A percentile compares a stretch with the other conserved stretches of the same genome.
Evolutionary conservation across 2,797 vertebrate species (phyloP).

Genomic region (Chaenodraco wilsoni): DNA sequence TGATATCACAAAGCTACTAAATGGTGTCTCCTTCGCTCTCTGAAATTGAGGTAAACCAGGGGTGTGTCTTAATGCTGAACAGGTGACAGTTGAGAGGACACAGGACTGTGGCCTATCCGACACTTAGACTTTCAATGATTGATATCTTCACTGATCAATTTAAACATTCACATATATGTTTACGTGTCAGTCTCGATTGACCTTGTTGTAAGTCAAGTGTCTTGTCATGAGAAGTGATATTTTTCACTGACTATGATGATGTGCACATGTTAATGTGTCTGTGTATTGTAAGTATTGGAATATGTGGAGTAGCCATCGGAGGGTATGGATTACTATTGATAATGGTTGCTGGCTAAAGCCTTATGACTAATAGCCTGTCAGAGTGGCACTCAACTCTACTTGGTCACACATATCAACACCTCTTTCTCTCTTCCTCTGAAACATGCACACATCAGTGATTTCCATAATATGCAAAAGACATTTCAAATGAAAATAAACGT

Average conservation of each 20-base stretch:
- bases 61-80: constrained; percentile 26
- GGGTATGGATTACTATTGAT: constrained; percentile 93
- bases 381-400: constrained; percentile 87
- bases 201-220: constrained; percentile 69
- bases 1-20: constrained; percentile 24
- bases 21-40: constrained; percentile 5
- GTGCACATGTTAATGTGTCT: constrained; percentile 54
- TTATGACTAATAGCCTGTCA: constrained; percentile 83
- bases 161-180: constrained; percentile 67
- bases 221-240: constrained; percentile 54
- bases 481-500: background rate
- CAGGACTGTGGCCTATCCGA: constrained; percentile 18
- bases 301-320: constrained; percentile 74
- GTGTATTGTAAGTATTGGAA: constrained; percentile 55
- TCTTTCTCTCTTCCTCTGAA: constrained; percentile 76
- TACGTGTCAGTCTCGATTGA: constrained; percentile 55
- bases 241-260: constrained; percentile 55
- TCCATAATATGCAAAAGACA: background rate
- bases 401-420: constrained; percentile 94
- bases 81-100: constrained; percentile 31
- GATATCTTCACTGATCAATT: constrained; percentile 60
- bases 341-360: constrained; percentile 79
- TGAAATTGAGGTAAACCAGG: constrained; percentile 14
- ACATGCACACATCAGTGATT: constrained; percentile 8
- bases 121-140: constrained; percentile 40